These are phyloP conservation scores for Microtus montanus DNA, from an alignment of 2,113 vertebrate genomes.

Conservation along the genomic window DNA sequence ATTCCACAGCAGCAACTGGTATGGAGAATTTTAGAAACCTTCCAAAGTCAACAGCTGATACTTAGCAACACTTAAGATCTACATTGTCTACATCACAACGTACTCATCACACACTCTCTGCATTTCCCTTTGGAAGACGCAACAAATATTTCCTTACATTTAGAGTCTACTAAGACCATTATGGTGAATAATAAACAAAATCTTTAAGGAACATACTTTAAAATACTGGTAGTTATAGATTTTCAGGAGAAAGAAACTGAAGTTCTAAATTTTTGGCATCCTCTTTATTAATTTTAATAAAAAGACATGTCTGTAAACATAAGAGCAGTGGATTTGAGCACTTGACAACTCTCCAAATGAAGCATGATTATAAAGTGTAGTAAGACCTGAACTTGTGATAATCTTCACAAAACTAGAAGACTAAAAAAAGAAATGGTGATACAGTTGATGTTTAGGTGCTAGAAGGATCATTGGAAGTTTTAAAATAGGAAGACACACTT, in stretches of 20 bases:
- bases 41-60: neutral
- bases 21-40: neutral
- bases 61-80: neutral
- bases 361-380: neutral
- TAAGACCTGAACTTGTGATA: neutral
- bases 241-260: neutral
- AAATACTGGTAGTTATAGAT: neutral
- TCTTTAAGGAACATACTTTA: neutral
- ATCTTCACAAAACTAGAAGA: neutral
- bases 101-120: neutral
- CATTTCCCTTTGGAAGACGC: neutral
- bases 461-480: neutral
- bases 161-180: neutral
- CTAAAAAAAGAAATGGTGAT: neutral
- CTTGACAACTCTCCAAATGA: neutral
- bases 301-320: neutral
- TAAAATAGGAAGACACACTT: neutral
- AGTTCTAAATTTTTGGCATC: neutral
- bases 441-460: neutral
- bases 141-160: neutral
- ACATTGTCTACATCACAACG: neutral
- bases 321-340: neutral
- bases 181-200: neutral
- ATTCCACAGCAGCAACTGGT: neutral
- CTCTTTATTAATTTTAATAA: neutral